Conservation (phyloP, 2,113 vertebrate species). For the Chrysochloris asiatica region DNA sequence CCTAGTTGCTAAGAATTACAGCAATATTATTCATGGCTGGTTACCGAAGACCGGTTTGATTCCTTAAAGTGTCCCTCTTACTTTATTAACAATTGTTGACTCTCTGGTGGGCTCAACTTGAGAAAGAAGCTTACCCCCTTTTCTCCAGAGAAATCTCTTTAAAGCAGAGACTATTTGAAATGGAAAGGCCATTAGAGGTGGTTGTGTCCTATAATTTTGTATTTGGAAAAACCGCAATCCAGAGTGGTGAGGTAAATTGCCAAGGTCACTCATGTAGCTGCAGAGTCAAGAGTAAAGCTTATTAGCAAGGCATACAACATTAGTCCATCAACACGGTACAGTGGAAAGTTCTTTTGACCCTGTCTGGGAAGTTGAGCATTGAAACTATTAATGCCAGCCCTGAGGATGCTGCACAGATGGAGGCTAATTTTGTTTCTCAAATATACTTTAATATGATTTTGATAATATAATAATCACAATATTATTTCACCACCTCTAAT, state of each 20-base stretch:
- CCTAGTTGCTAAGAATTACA: conserved; percentile 26
- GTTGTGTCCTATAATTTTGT: not conserved
- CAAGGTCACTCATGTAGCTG: not conserved
- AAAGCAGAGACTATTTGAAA: not conserved
- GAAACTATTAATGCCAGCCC: not conserved
- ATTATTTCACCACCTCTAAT: not conserved
- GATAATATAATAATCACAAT: not conserved
- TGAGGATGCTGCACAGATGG: not conserved
- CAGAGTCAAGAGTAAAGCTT: not conserved
- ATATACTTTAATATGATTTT: not conserved
- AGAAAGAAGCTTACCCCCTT: not conserved
- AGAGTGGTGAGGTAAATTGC: not conserved
- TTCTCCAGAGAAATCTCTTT: not conserved
- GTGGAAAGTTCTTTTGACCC: not conserved
- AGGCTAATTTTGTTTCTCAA: not conserved
- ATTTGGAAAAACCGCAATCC: not conserved
- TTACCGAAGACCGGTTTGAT: conserved; percentile 25
- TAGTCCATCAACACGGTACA: not conserved
- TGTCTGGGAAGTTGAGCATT: not conserved
- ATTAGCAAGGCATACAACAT: not conserved
- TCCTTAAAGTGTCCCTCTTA: conserved; percentile 59
- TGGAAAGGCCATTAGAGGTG: not conserved
- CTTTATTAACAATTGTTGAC: conserved; percentile 62
- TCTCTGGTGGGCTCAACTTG: not conserved
- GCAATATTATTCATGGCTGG: conserved; percentile 66